Base-by-base conservation (phyloP, 1,140 invertebrate genomes). In the Psix sp. region DNA sequence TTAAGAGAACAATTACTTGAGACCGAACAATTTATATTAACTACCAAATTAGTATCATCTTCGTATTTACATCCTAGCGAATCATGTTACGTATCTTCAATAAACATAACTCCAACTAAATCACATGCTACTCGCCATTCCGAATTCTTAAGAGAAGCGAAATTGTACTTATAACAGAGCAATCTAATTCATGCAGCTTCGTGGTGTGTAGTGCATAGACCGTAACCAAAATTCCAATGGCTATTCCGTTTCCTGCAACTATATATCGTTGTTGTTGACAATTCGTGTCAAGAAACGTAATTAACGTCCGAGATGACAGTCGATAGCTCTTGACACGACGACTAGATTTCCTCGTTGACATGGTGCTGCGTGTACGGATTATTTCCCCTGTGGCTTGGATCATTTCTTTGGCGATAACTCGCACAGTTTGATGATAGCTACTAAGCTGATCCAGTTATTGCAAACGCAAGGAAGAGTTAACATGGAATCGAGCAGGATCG, bases 381-480 rank as follows among this genome's bases (percentile, higher is more conserved):
- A 68, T 68, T 68, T 60, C 65, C 65, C 54, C 42, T 26, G 54
- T 48, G 65, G 21, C 14, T 15, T 15, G n/a, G n/a, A 40, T 40
- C 21, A 20, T 26, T 40, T 36, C 57, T 51, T 62, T 29, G 5
- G n/a, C 35, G 46, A 62, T 62, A 62, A 62, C 46, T 15, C 26
- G 26, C 6, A 6, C 21, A 49, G 45, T 62, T 62, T 51, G 45
- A 14, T 51, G 51, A 51, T 62, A 21, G 38, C 24, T 36, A 42
- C 57, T 62, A 39, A 49, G 57, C 43, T 33, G 57, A 40, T 42
- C 20, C 45, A 33, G 39, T 36, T 63, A 63, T 63, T 51, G 35
- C 46, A 21, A 45, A 14, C 15, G 38, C 35, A 18, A 38, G 46
- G 29, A 43, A 51, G 18, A 59, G 38, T 48, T 43, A 33, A 10